A percentile compares a stretch with the other conserved stretches of the same genome.
Conservation (phyloP, 2,888 invertebrate species). For the Aphodius sticticus region DNA sequence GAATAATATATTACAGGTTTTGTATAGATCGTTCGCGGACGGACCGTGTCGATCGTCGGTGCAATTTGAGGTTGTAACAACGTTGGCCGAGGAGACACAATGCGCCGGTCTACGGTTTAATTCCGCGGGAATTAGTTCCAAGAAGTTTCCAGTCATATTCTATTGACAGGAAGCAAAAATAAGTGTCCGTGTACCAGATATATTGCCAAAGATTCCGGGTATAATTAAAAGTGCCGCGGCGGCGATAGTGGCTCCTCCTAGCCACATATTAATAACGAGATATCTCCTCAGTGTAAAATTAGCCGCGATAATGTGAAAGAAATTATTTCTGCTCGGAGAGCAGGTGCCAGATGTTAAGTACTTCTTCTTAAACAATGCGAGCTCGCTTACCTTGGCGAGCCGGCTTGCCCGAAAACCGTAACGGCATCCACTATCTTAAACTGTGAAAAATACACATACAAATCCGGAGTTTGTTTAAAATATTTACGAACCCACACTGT, state of each 20-base stretch:
- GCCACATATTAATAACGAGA: background rate
- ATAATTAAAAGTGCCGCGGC: background rate
- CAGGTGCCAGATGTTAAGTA: constrained; percentile 4
- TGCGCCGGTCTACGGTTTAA: background rate
- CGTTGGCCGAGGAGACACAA: background rate
- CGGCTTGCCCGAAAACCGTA: background rate
- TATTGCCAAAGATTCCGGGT: background rate
- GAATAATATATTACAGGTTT: background rate
- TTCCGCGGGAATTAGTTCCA: background rate
- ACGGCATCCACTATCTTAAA: background rate
- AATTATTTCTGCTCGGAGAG: background rate
- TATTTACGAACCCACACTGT: background rate
- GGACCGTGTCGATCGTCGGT: background rate
- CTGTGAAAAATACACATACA: background rate
- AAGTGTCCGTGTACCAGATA: background rate
- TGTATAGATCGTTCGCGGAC: background rate
- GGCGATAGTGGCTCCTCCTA: background rate
- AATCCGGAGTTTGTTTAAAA: background rate
- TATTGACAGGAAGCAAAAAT: background rate
- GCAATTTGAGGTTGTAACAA: background rate
- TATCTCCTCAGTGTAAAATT: background rate
- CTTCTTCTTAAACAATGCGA: background rate
- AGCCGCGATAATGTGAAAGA: background rate
- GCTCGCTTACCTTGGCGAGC: background rate
- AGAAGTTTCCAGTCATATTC: background rate